phyloP scores from a whole-genome alignment of 2,888 invertebrate genomes.

The Merodon equestris region DNA sequence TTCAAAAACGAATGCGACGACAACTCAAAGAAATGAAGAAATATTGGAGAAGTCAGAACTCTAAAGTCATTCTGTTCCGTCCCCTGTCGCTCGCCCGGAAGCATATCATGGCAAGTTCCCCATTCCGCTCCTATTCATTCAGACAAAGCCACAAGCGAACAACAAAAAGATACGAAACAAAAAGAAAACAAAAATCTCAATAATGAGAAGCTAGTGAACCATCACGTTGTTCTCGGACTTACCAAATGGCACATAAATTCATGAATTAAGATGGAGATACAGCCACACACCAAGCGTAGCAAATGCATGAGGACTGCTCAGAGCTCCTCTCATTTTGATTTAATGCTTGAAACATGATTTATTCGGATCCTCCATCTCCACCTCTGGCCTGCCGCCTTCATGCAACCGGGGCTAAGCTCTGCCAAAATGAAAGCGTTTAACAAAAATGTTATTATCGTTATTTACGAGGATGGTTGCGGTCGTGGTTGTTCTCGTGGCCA shows the following conservation, averaged over 20 bases:
- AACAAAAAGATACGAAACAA: background rate
- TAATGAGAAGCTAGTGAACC: conserved; percentile 40
- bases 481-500: too few relatives aligned
- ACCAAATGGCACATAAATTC: conserved; percentile 66
- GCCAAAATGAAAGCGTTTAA: conserved; percentile 54
- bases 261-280: conserved; percentile 69
- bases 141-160: too few relatives aligned
- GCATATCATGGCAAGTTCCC: conserved; percentile 51
- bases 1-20: conserved; percentile 5
- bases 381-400: too few relatives aligned
- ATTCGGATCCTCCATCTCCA: conserved; percentile 38
- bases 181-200: conserved; percentile 14
- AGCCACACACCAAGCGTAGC: conserved; percentile 71
- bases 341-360: conserved; percentile 66
- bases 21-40: too few relatives aligned
- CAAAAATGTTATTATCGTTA: conserved; percentile 24
- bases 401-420: conserved; percentile 22
- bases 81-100: conserved; percentile 59
- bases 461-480: background rate
- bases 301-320: conserved; percentile 35
- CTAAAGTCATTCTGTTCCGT: conserved; percentile 8
- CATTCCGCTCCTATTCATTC: conserved; percentile 14
- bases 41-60: too few relatives aligned
- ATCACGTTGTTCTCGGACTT: conserved; percentile 45
- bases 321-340: conserved; percentile 35